These are phyloP conservation scores for Pavo muticus DNA, from an alignment of 2,113 vertebrate genomes.

Conservation along the genomic window DNA sequence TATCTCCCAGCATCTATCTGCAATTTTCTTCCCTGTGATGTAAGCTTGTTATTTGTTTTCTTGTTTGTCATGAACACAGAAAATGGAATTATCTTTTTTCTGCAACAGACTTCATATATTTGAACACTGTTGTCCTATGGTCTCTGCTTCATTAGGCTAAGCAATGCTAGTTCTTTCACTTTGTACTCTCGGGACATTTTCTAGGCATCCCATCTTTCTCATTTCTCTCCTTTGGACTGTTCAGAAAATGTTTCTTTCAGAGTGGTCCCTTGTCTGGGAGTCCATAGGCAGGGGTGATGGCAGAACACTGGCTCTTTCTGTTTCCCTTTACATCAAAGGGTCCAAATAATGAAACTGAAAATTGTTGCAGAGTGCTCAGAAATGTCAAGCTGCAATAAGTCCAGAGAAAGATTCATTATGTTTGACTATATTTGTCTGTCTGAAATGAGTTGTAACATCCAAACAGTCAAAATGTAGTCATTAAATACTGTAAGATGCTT, in stretches of 20 bases:
- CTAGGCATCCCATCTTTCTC: background rate
- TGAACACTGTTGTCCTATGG: background rate
- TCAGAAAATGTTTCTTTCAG: background rate
- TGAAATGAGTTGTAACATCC: background rate
- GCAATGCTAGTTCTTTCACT: background rate
- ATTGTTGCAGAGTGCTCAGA: background rate
- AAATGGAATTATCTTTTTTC: background rate
- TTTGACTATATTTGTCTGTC: background rate
- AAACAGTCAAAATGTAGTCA: background rate
- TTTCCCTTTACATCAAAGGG: background rate
- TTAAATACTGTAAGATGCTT: background rate
- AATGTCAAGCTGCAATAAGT: background rate
- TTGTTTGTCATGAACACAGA: background rate
- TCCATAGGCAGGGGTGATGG: background rate
- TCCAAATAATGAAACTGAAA: background rate
- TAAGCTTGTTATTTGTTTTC: background rate
- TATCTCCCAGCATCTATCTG: background rate
- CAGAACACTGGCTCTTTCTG: background rate
- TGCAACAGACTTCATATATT: background rate
- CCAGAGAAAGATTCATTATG: background rate
- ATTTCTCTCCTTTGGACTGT: background rate
- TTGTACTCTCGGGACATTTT: background rate
- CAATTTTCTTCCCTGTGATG: background rate
- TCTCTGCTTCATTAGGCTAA: background rate
- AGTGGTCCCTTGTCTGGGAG: background rate